Evolutionary conservation across 2,113 vertebrate genomes (phyloP).

Genomic region (Rhodinocichla rosea): DNA sequence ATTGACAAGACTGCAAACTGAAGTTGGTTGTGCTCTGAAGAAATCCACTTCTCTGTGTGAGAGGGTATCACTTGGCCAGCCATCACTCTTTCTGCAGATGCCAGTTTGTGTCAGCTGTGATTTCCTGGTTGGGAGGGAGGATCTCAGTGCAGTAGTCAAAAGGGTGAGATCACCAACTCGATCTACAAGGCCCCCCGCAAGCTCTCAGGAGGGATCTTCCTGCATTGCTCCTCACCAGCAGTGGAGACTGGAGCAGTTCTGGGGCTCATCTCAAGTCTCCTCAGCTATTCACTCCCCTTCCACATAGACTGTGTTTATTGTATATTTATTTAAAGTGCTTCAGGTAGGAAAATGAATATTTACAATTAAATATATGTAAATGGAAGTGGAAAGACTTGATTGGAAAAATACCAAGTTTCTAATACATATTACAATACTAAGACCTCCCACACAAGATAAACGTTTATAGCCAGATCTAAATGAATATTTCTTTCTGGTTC

Average conservation of each 20-base stretch:
- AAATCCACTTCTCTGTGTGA: background rate
- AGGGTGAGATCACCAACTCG: background rate
- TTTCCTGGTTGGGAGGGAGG: background rate
- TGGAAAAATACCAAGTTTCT: slow-evolving; percentile 70
- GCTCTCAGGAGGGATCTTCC: background rate
- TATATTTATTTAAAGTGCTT: slow-evolving; percentile 26
- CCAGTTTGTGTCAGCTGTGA: background rate
- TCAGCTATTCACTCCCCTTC: background rate
- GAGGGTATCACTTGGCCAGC: background rate
- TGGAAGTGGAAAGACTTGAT: slow-evolving; percentile 59
- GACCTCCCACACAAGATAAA: slow-evolving; percentile 66
- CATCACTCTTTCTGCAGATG: background rate
- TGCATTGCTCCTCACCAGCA: accelerated
- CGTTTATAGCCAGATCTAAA: slow-evolving; percentile 42
- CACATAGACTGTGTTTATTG: background rate
- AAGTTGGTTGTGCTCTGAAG: background rate
- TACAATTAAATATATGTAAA: slow-evolving; percentile 68
- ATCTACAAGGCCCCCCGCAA: background rate
- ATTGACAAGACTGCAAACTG: background rate
- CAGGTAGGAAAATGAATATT: slow-evolving; percentile 56
- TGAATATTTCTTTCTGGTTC: slow-evolving; percentile 45
- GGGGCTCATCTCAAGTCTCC: background rate
- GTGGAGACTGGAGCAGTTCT: background rate
- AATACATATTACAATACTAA: slow-evolving; percentile 62
- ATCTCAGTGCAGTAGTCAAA: background rate